Percentiles rank a stretch among this genome's conserved stretches.
Evolutionary conservation across 2,113 vertebrate genomes (phyloP).

Genomic region (Dicerorhinus sumatrensis): DNA sequence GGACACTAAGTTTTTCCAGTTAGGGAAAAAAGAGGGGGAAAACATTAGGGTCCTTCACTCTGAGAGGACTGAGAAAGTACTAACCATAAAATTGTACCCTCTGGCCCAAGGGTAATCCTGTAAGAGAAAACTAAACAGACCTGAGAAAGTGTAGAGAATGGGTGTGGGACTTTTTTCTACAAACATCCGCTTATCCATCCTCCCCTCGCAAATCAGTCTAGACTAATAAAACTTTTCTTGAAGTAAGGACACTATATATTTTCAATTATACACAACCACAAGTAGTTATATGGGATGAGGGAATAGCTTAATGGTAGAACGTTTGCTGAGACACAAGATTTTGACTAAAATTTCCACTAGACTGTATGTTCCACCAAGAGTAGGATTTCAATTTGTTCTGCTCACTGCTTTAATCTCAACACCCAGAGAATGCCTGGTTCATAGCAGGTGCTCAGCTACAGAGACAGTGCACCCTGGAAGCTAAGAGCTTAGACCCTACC

Average conservation of each 20-base stretch:
- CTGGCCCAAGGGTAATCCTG: not conserved
- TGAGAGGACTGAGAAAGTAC: not conserved
- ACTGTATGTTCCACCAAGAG: not conserved
- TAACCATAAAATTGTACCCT: not conserved
- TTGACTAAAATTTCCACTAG: not conserved
- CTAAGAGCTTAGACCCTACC: not conserved
- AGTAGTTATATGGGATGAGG: not conserved
- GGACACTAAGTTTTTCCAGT: not conserved
- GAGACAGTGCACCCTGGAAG: not conserved
- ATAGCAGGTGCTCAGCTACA: not conserved
- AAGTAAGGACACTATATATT: not conserved
- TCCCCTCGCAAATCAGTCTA: not conserved
- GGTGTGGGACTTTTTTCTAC: not conserved
- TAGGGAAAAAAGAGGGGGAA: not conserved
- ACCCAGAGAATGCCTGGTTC: not conserved
- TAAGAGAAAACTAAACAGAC: not conserved
- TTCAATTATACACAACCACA: not conserved
- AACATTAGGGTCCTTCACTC: not conserved
- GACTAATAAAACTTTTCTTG: constrained; percentile 23
- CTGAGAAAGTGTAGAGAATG: not conserved
- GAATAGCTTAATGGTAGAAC: not conserved
- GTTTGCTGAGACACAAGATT: not conserved
- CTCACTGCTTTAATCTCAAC: not conserved
- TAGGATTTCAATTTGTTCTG: not conserved
- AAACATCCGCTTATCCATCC: not conserved